Conservation (phyloP, 2,113 vertebrate genomes). For the Rhynchopsitta pachyrhyncha region DNA sequence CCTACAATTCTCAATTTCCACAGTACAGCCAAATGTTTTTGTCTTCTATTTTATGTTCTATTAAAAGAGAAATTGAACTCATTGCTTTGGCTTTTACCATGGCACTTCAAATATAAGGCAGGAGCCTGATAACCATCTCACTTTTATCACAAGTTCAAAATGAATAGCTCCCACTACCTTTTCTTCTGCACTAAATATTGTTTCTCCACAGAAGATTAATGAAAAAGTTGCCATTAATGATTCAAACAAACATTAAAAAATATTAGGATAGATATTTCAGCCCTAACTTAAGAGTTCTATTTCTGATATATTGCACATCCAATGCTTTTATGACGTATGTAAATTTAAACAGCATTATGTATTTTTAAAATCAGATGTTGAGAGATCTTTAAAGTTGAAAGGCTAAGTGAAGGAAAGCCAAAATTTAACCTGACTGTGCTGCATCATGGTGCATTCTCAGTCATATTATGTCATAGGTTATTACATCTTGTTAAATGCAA, state of each 20-base stretch:
- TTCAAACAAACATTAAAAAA: neutral
- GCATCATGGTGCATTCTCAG: neutral
- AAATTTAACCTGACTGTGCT: constrained; percentile 17
- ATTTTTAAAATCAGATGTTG: neutral
- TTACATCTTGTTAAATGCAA: constrained; percentile 53
- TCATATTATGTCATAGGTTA: constrained; percentile 46
- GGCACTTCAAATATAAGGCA: neutral
- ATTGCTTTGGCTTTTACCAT: neutral
- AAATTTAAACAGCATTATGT: constrained; percentile 11
- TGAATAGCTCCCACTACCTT: neutral
- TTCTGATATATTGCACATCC: neutral
- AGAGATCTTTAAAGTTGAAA: constrained; percentile 39
- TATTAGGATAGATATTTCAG: neutral
- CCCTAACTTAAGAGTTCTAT: neutral
- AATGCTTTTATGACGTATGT: neutral
- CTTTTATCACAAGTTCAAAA: neutral
- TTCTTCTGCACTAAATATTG: neutral
- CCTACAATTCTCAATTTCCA: constrained; percentile 23
- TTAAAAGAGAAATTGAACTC: constrained; percentile 20
- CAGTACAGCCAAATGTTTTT: neutral
- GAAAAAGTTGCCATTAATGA: neutral
- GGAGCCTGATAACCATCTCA: neutral
- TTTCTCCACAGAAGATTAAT: neutral
- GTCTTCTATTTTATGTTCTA: constrained; percentile 4
- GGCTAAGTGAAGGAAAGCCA: constrained; percentile 17